These are phyloP conservation scores for Tringa solitaria DNA, from an alignment of 2,113 vertebrate species.

Conservation along the genomic window DNA sequence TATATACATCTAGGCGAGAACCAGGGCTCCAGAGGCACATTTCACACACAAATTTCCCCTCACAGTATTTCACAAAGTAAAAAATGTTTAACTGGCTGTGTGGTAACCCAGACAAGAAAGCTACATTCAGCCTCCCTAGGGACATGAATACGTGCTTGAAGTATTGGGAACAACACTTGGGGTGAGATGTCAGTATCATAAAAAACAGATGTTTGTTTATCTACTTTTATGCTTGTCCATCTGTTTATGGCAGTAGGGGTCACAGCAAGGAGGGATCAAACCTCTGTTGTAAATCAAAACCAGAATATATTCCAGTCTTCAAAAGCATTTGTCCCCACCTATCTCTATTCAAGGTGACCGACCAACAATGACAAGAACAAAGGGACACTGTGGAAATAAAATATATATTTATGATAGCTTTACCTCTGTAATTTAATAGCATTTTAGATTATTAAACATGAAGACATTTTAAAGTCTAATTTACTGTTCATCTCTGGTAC, in stretches of 20 bases:
- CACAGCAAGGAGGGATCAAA: background rate
- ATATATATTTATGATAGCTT: conserved; percentile 2
- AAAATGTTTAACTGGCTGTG: background rate
- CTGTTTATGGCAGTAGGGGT: background rate
- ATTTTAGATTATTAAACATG: conserved; percentile 53
- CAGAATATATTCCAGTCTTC: background rate
- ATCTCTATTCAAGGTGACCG: background rate
- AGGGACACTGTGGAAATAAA: conserved; percentile 51
- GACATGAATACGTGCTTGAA: background rate
- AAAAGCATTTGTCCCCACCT: background rate
- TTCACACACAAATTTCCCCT: background rate
- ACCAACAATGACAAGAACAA: conserved; percentile 13
- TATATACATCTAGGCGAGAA: background rate
- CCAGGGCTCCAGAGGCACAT: background rate
- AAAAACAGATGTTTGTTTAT: background rate
- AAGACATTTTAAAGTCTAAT: conserved; percentile 21
- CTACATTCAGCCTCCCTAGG: background rate
- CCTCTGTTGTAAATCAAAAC: conserved; percentile 2
- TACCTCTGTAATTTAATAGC: conserved; percentile 34
- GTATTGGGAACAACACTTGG: background rate
- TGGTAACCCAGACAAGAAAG: background rate
- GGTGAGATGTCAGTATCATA: background rate
- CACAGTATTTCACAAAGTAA: background rate
- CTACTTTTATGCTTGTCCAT: background rate
- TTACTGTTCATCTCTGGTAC: background rate